Evolutionary conservation across 1,140 invertebrate species (phyloP), one percentile per base, ranked within the genome.

Genomic region (Saccostrea glomerata): DNA sequence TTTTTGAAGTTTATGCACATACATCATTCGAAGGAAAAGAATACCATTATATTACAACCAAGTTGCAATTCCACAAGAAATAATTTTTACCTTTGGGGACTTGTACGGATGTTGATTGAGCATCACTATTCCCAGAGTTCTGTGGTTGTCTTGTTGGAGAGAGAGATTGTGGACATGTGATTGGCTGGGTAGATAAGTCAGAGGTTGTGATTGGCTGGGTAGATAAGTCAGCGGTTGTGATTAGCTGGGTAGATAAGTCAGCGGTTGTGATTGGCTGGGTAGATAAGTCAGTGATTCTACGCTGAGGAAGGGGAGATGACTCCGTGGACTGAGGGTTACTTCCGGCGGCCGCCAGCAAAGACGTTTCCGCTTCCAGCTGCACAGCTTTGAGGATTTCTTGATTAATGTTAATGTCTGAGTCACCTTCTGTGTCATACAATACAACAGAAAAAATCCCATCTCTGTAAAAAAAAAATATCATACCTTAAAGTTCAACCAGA

Each of bases 331-430:
- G 70, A 3, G 70, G 70, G 15, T 77, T 77, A 36, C 70, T 77
- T 13, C 70, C 70, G 15, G 70, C 23, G 25, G 70, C 23, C 0
- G 86, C 56, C 13, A 66, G 40, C 56, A 87, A 17, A 1, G 86
- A 87, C 6, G 73, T 87, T 6, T 7, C 73, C 54, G 73, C 30
- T 73, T 90, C 89, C 0, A 25, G 17, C 6, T 60, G 56, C 1
- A 89, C 82, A 15, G 87, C 73, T 55, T 89, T 89, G 3, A 89
- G 88, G 13, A 91, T 91, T n/a, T 86, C n/a, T 36, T 91, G 84
- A 73, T 92, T 92, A 23, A 92, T 90, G 70, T 92, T 92, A 5
- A 92, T 36, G 85, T 92, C 91, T n/a, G 91, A 86, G 9, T 88
- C 73, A 30, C 90, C 87, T 40, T 86, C 40, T 5, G 91, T 92